phyloP scores from a whole-genome alignment of 2,797 vertebrate genomes.

The Pyrocephalus nanus region DNA sequence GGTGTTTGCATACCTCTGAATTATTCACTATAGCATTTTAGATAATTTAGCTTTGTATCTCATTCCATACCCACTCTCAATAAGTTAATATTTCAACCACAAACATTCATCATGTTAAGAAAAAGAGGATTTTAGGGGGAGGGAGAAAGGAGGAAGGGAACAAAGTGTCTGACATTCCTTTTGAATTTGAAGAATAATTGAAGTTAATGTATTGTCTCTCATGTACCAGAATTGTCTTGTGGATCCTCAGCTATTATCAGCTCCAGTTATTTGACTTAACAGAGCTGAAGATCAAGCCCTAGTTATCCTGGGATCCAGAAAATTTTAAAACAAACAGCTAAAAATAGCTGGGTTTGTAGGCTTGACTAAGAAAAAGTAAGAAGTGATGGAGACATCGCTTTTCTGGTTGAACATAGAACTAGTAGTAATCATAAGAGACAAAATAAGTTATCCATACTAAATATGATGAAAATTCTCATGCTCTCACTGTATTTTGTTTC shows the following conservation, averaged over 20 bases:
- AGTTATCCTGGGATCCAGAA: not conserved
- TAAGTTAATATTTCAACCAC: not conserved
- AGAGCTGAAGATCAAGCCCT: not conserved
- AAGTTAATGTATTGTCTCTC: not conserved
- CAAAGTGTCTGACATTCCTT: not conserved
- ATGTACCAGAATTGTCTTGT: not conserved
- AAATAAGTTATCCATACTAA: not conserved
- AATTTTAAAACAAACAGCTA: not conserved
- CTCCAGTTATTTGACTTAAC: not conserved
- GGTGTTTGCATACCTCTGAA: constrained; percentile 34
- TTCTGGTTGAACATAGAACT: not conserved
- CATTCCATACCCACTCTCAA: not conserved
- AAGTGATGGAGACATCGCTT: not conserved
- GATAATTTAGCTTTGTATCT: not conserved
- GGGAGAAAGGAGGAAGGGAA: not conserved
- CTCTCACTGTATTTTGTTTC: not conserved
- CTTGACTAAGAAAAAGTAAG: not conserved
- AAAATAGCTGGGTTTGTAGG: not conserved
- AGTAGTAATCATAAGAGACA: not conserved
- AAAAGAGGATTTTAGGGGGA: not conserved
- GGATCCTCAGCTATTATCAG: not conserved
- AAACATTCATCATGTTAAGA: not conserved
- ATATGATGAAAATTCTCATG: not conserved
- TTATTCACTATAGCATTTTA: constrained; percentile 31
- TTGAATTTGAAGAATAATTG: not conserved